A percentile compares a stretch with the other conserved stretches of the same genome.
Evolutionary conservation across 2,113 vertebrate species (phyloP).

Genomic region (Cheirogaleus medius): DNA sequence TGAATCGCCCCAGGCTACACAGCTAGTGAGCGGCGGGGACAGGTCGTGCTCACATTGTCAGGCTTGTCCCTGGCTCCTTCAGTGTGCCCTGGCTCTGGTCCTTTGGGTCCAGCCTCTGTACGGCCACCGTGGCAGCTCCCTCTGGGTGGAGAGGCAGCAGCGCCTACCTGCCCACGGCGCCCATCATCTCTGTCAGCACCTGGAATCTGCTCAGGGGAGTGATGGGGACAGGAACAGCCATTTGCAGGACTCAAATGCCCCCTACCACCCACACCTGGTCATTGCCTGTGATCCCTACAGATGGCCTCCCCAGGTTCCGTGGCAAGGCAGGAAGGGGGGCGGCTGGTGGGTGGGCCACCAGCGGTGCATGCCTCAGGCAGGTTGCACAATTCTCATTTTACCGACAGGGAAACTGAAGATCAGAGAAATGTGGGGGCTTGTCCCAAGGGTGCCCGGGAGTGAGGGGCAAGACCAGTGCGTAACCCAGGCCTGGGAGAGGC

Average conservation of each 20-base stretch:
- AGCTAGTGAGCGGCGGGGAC: neutral
- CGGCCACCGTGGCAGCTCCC: neutral
- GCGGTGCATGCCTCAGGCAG: neutral
- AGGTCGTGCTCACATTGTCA: neutral
- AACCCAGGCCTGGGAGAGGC: neutral
- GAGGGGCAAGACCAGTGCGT: neutral
- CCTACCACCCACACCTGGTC: accelerated
- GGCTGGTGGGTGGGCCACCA: neutral
- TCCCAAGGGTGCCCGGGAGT: neutral
- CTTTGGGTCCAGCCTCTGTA: neutral
- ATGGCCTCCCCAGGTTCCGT: neutral
- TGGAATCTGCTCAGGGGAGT: neutral
- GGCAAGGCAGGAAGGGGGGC: neutral
- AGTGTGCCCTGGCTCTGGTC: neutral
- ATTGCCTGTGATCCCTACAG: neutral
- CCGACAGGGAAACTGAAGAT: neutral
- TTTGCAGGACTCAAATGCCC: neutral
- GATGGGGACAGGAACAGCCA: neutral
- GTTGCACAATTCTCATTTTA: neutral
- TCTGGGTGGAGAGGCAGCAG: neutral
- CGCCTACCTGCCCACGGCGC: neutral
- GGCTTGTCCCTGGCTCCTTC: too few species aligned
- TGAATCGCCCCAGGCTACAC: neutral
- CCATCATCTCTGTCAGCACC: neutral
- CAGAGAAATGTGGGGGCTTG: neutral